A percentile compares a stretch with the other conserved stretches of the same genome.
Conservation (phyloP, 2,888 invertebrate genomes). For the Ernsta delagoae region DNA sequence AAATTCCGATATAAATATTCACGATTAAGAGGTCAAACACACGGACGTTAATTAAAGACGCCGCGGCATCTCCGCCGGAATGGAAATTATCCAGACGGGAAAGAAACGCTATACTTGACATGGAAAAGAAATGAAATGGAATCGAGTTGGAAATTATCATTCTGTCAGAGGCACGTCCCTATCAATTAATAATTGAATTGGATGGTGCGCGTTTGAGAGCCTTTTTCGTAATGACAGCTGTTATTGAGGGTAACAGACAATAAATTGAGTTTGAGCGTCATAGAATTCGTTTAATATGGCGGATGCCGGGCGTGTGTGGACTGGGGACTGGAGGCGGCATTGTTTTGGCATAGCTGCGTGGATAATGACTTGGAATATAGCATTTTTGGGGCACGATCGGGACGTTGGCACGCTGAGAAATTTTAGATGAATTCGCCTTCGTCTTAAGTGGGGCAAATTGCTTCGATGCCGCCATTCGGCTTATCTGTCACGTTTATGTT, state of each 20-base stretch:
- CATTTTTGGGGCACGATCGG: conserved; percentile 25
- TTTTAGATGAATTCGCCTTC: neutral
- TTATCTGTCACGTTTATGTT: neutral
- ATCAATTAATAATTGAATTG: conserved; percentile 65
- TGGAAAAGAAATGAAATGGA: conserved; percentile 34
- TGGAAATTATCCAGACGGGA: conserved; percentile 33
- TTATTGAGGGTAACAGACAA: conserved; percentile 31
- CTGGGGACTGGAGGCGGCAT: conserved; percentile 23
- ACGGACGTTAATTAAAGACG: conserved; percentile 36
- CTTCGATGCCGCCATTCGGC: neutral
- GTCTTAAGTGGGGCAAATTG: conserved; percentile 2
- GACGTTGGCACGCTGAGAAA: neutral
- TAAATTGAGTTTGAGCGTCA: conserved; percentile 34
- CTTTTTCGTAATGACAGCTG: conserved; percentile 66
- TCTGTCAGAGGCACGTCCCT: conserved; percentile 38
- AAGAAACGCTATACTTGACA: conserved; percentile 30
- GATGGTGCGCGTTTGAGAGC: conserved; percentile 47
- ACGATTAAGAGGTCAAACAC: conserved; percentile 37
- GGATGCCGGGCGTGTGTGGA: conserved; percentile 31
- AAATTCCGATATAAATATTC: conserved; percentile 49
- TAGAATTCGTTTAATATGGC: conserved; percentile 35
- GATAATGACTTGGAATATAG: conserved; percentile 34
- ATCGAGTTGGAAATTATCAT: conserved; percentile 37
- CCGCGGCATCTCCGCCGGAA: conserved; percentile 42
- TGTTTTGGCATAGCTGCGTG: conserved; percentile 19